Evolutionary conservation across 2,888 invertebrate species (phyloP), one percentile per base, ranked within the genome.

Genomic region (Drosophila putrida): DNA sequence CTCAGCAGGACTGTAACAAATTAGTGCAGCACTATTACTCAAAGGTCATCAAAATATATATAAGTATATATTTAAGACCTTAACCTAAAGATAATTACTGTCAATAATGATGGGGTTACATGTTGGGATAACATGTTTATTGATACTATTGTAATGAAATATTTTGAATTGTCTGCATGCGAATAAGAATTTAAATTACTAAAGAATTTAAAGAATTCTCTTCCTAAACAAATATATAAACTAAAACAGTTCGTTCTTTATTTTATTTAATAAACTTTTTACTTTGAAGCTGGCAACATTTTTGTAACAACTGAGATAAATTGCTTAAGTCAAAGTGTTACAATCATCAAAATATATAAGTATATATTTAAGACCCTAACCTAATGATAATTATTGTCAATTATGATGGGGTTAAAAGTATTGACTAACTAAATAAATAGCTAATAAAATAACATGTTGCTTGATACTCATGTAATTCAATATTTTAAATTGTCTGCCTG

Each of bases 1-100:
- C 54, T 53, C 38, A 49, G 60, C 39, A 39, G 49, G 50, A 35
- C 54, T 39, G n/a, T 35, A 57, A 46, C 36, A 36, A 46, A 57
- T 57, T 46, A 47, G 15, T 31, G 39, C 44, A 46, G 4, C 15
- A 15, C 31, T 20, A 33, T 6, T 10, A 11, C 6, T 20, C 15
- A 5, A 47, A 70, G 50, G 39, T 39, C 33, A 55, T 55, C 35
- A 62, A 61, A 53, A 67, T 11, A 10, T 15, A 67, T 11, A 10
- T 15, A 54, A 20, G 43, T 8, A 54, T 8, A 54, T 28, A 46
- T 20, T 51, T 35, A 61, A 36, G 15, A 33, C 8, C 25, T 9
- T 28, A 35, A 25, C 20, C 20, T 49, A 53, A 53, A 13, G 50
- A 36, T 36, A n/a, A n/a, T 35, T 35, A 49, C 20, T 49, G 20